Percentiles rank a stretch among this genome's conserved stretches.
These are phyloP conservation scores for Catocala nupta DNA, from an alignment of 2,888 invertebrate species.

Conservation along the genomic window DNA sequence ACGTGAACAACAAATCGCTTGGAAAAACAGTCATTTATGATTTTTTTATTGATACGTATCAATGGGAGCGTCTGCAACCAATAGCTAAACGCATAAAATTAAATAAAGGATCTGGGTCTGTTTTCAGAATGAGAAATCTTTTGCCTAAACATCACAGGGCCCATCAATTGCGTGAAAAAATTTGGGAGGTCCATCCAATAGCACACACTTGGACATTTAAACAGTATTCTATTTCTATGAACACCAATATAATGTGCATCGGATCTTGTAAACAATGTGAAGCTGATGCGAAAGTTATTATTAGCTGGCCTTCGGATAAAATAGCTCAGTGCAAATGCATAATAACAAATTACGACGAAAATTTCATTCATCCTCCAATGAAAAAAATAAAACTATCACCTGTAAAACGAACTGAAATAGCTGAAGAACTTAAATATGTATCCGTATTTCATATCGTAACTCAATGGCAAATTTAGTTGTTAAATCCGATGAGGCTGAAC, in stretches of 20 bases:
- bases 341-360: constrained; percentile 27
- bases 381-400: constrained; percentile 30
- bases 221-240: constrained; percentile 23
- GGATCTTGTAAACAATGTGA: constrained; percentile 25
- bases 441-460: constrained; percentile 24
- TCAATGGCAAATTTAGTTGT: constrained; percentile 22
- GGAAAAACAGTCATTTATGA: constrained; percentile 19
- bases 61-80: constrained; percentile 22
- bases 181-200: constrained; percentile 21
- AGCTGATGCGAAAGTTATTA: constrained; percentile 22
- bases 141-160: constrained; percentile 24
- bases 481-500: constrained; percentile 27
- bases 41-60: constrained; percentile 26
- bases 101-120: constrained; percentile 20
- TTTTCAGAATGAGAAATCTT: constrained; percentile 17
- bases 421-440: constrained; percentile 24
- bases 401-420: constrained; percentile 25
- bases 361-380: constrained; percentile 19
- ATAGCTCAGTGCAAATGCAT: constrained; percentile 29
- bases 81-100: constrained; percentile 23
- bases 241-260: constrained; percentile 21
- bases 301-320: constrained; percentile 29
- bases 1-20: constrained; percentile 13
- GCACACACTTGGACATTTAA: constrained; percentile 21
- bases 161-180: constrained; percentile 24